Conservation (phyloP, 92 coral and sea anemone species). For the Bergia puertoricense region DNA sequence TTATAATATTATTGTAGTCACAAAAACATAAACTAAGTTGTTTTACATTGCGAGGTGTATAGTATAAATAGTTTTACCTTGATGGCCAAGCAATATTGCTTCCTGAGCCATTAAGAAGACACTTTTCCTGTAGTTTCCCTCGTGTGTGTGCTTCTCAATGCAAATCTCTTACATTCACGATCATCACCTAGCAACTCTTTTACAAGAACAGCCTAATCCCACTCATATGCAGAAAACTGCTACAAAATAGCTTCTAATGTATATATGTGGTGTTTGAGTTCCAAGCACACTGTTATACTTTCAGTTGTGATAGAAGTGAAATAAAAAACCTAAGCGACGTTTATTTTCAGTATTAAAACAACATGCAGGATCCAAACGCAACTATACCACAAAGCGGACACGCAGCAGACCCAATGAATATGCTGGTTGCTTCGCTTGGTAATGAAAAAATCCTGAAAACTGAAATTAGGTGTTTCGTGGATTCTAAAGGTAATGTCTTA, state of each 20-base stretch:
- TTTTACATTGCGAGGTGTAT: too few species aligned
- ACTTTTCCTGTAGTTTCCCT: too few species aligned
- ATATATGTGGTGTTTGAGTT: too few species aligned
- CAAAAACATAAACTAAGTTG: too few species aligned
- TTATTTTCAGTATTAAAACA: not conserved
- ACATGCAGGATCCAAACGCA: not conserved
- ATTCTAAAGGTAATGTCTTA: slow-evolving; percentile 21
- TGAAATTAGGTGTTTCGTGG: slow-evolving; percentile 36
- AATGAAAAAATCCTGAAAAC: not conserved
- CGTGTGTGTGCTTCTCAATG: not conserved
- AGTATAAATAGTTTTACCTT: too few species aligned
- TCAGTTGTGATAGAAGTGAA: not conserved
- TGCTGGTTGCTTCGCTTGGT: not conserved
- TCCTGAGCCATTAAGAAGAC: too few species aligned
- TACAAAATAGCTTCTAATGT: not conserved
- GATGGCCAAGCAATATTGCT: too few species aligned
- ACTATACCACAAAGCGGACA: not conserved
- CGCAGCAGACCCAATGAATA: not conserved
- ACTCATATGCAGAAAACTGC: not conserved
- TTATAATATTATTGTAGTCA: too few species aligned
- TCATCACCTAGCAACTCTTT: not conserved
- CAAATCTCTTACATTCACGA: too few species aligned
- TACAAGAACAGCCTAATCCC: not conserved
- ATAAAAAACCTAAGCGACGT: not conserved
- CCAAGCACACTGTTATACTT: not conserved